Evolutionary conservation across 2,113 vertebrate species (phyloP).

Genomic region (Sciurus niger): DNA sequence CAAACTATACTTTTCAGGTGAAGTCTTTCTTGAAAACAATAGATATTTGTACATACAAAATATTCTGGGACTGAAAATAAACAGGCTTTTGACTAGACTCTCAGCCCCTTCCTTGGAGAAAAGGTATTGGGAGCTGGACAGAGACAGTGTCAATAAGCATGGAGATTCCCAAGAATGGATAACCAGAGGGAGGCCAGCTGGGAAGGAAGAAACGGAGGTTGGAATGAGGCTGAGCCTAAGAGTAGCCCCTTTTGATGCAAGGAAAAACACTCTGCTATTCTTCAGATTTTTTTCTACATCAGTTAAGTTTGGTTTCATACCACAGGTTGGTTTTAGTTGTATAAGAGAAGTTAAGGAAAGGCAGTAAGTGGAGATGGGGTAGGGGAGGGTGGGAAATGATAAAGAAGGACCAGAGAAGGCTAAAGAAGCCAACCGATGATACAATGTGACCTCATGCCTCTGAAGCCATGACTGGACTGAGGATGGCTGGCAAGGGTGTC

Average conservation of each 20-base stretch:
- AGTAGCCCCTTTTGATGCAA: conserved; percentile 9
- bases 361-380: neutral
- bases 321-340: conserved; percentile 2
- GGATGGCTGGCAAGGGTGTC: neutral
- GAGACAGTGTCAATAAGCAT: neutral
- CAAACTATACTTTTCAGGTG: neutral
- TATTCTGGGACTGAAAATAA: conserved; percentile 45
- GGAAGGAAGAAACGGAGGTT: neutral
- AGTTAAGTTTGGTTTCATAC: neutral
- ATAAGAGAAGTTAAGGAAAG: neutral
- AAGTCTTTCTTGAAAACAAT: conserved; percentile 44
- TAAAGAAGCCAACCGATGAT: neutral
- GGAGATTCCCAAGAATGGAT: neutral
- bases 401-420: neutral
- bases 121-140: neutral
- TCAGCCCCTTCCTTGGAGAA: neutral
- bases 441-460: neutral
- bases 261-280: neutral
- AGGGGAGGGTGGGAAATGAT: neutral
- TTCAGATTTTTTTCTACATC: neutral
- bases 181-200: neutral
- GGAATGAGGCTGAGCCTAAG: neutral
- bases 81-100: neutral
- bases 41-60: neutral
- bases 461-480: neutral